Conservation (phyloP, 1,140 invertebrate species). For the Camponotus vicinus region DNA sequence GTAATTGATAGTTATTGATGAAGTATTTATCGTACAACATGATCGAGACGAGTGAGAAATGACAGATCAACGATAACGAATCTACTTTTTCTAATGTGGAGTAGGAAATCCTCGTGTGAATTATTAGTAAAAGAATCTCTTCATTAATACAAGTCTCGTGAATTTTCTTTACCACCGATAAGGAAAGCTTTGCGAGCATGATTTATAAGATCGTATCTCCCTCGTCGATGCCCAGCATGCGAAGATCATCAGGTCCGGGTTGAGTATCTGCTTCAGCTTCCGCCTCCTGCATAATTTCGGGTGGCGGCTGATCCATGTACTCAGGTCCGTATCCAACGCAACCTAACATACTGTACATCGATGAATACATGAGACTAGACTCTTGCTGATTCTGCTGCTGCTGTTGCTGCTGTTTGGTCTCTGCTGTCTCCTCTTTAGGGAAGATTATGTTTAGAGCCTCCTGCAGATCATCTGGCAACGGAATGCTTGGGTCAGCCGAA, state of each 20-base stretch:
- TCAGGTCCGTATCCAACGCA: slow-evolving; percentile 84
- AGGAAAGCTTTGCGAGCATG: not conserved
- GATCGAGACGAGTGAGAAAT: not conserved
- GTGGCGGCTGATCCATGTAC: slow-evolving; percentile 85
- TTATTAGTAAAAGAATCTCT: slow-evolving; percentile 32
- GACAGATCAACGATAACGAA: not conserved
- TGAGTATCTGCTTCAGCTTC: slow-evolving; percentile 82
- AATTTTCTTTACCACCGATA: not conserved
- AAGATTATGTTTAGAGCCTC: slow-evolving; percentile 91
- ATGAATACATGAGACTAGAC: slow-evolving; percentile 82
- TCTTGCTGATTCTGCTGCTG: slow-evolving; percentile 75
- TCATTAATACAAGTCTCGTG: not conserved
- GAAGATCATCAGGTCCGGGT: slow-evolving; percentile 84
- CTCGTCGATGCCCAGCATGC: slow-evolving; percentile 85
- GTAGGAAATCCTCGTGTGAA: not conserved
- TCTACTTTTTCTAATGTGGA: not conserved
- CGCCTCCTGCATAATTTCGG: slow-evolving; percentile 83
- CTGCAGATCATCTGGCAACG: slow-evolving; percentile 89
- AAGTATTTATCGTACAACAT: not conserved
- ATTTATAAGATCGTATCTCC: slow-evolving; percentile 85
- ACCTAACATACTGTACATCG: slow-evolving; percentile 85
- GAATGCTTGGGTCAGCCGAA: slow-evolving; percentile 76
- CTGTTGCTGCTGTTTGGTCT: slow-evolving; percentile 67
- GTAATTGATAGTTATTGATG: not conserved
- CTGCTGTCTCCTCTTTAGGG: slow-evolving; percentile 83